Evolutionary conservation across 2,113 vertebrate species (phyloP).

Genomic region (Actenoides hombroni): DNA sequence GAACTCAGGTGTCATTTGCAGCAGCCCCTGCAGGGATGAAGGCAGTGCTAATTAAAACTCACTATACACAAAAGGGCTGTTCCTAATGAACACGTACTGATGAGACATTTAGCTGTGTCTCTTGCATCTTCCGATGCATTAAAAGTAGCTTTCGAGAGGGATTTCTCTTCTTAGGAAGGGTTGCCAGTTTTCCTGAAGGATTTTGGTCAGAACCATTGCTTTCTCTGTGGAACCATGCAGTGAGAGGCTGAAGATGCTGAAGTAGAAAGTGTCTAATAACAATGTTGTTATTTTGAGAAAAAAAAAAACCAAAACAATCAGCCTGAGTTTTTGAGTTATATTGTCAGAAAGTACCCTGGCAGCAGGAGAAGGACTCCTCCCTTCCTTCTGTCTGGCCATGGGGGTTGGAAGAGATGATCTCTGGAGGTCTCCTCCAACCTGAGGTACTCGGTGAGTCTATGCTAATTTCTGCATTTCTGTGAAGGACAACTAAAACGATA

Average conservation of each 20-base stretch:
- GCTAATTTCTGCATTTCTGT: neutral
- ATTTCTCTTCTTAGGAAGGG: neutral
- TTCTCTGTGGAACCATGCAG: neutral
- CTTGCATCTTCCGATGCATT: neutral
- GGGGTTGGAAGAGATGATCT: neutral
- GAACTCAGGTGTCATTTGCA: constrained; percentile 33
- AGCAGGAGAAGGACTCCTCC: neutral
- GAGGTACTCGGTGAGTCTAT: neutral
- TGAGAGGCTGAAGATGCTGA: neutral
- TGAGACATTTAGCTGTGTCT: neutral
- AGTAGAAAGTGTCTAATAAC: neutral
- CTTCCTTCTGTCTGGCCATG: neutral
- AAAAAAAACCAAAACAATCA: neutral
- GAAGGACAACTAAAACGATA: neutral
- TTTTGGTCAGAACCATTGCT: neutral
- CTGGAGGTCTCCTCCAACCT: neutral
- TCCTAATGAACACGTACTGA: constrained; percentile 20
- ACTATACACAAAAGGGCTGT: neutral
- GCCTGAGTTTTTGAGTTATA: neutral
- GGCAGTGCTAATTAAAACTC: constrained; percentile 47
- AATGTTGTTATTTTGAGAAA: neutral
- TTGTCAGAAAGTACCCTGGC: neutral
- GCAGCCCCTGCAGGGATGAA: neutral
- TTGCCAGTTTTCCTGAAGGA: neutral
- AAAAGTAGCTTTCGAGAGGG: neutral